Base-by-base conservation (phyloP, 2,888 invertebrate species). In the Drosophila percnosoma region DNA sequence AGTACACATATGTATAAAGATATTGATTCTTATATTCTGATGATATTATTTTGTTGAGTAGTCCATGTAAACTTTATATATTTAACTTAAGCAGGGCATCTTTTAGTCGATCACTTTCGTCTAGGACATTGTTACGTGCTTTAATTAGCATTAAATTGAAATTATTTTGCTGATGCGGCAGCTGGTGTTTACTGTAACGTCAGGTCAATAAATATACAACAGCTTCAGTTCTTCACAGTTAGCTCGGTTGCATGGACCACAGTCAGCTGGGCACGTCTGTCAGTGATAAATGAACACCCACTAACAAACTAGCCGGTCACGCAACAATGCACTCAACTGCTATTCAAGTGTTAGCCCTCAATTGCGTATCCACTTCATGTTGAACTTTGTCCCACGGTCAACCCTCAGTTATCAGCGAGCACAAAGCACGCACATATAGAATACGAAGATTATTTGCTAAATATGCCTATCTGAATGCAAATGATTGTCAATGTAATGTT, bases 261-360 rank as follows among this genome's bases (percentile, higher is more conserved):
- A 60, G 31, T 57, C 62, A 27, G 38, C 58, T 63, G 76, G 74
- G 60, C 72, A 82, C 68, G 77, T 65, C 80, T 78, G 72, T 68
- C 81, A 73, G 75, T 89, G 83, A 83, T 83, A 75, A 83, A 86
- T 88, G 75, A 75, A 78, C 73, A 75, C 61, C 68, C 61, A 38
- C 66, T 67, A 63, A 75, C 75, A 74, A 54, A 24, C 73, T 57
- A 68, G 34, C 62, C 68, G 58, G 71, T 76, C 69, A 73, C 67
- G 71, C 79, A 67, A 69, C 69, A 84, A 64, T 80, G 70, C 67
- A 80, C 66, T 72, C 67, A 69, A 57, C 57, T 13, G 21, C 49
- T 49, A 27, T 40, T 45, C 24, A 27, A 59, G 45, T 45, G 21
- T 27, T 27, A 52, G 29, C 73, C 51, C 54, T 67, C 31, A 58